These are phyloP conservation scores for Nesometra sesokonis DNA, from an alignment of 35 echinoderm and acorn worm species.

Conservation along the genomic window DNA sequence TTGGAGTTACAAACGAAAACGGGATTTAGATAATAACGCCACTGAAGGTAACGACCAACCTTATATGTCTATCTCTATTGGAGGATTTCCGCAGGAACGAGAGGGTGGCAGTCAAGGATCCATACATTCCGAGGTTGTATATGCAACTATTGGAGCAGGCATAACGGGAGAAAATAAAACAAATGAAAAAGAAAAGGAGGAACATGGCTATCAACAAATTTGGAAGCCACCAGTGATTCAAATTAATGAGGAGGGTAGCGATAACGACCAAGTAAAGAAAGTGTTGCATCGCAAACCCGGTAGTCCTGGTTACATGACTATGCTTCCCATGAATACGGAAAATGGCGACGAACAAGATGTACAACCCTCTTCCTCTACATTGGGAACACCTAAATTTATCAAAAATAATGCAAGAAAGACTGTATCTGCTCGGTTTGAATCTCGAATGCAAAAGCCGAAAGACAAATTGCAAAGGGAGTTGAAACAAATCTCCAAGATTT, in stretches of 20 bases:
- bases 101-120: background rate
- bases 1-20: background rate
- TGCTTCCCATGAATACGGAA: background rate
- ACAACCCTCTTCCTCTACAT: background rate
- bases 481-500: background rate
- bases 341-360: background rate
- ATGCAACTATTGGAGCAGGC: background rate
- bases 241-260: background rate
- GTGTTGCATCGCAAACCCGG: background rate
- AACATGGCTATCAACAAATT: background rate
- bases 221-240: background rate
- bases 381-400: background rate
- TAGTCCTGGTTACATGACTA: background rate
- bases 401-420: background rate
- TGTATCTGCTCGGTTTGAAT: background rate
- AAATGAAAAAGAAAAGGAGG: background rate
- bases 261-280: background rate
- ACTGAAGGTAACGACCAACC: background rate
- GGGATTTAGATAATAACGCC: background rate
- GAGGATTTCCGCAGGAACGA: background rate
- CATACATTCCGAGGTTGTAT: background rate
- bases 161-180: background rate
- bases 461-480: background rate
- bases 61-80: background rate
- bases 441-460: background rate